Percentiles rank a stretch among this genome's conserved stretches.
phyloP scores from a whole-genome alignment of 1,140 invertebrate species.

The Spodoptera litura region DNA sequence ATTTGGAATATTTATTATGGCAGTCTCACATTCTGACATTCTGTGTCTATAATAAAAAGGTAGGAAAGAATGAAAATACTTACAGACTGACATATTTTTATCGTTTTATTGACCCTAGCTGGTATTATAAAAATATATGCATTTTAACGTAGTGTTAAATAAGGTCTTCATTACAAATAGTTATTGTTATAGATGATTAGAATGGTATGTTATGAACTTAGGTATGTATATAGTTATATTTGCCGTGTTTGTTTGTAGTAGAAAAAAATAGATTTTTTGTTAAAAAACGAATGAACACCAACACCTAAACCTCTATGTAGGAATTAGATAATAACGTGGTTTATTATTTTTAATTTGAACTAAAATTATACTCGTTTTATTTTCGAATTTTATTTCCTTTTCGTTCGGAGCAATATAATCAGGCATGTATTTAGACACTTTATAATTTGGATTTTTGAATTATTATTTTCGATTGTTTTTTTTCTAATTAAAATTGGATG shows the following conservation, averaged over 20 bases:
- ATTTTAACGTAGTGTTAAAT: too few relatives aligned
- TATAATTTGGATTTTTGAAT: conserved; percentile 53
- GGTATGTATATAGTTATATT: too few relatives aligned
- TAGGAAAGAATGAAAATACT: too few relatives aligned
- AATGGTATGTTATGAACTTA: too few relatives aligned
- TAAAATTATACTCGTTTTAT: conserved; percentile 55
- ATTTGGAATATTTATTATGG: too few relatives aligned
- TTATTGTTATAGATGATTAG: too few relatives aligned
- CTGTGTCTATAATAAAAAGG: too few relatives aligned
- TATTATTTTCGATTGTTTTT: conserved; percentile 14
- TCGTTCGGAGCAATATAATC: conserved; percentile 46
- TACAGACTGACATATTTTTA: too few relatives aligned
- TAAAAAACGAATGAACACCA: conserved; percentile 58
- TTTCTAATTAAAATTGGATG: conserved; percentile 13
- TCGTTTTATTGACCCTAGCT: too few relatives aligned
- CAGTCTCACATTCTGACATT: too few relatives aligned
- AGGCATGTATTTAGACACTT: conserved; percentile 50
- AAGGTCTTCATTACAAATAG: too few relatives aligned
- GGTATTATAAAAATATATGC: too few relatives aligned
- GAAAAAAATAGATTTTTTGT: conserved; percentile 23
- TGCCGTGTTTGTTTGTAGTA: background rate
- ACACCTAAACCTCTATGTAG: conserved; percentile 70
- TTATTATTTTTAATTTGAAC: conserved; percentile 54
- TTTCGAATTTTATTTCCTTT: conserved; percentile 46
- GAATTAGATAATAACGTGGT: conserved; percentile 72